These are phyloP conservation scores for Drosophila prosaltans DNA, from an alignment of 1,140 invertebrate species.

Conservation along the genomic window DNA sequence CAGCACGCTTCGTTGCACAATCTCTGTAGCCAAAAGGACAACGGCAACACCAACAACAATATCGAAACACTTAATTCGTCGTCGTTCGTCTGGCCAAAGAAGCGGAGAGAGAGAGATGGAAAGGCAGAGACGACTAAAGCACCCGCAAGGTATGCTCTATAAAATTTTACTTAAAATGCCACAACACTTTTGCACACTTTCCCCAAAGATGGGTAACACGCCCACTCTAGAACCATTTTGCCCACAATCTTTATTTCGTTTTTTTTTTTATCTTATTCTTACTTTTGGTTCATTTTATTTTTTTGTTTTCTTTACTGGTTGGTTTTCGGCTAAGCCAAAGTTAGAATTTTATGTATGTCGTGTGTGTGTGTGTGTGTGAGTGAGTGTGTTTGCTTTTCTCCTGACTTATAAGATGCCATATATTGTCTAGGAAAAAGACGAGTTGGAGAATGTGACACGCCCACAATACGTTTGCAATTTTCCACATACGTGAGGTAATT, in stretches of 20 bases:
- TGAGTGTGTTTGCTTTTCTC: conserved; percentile 58
- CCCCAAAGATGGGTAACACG: conserved; percentile 36
- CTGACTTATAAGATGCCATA: conserved; percentile 79
- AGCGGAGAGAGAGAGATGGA: background rate
- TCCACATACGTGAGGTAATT: conserved; percentile 78
- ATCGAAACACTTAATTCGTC: conserved; percentile 70
- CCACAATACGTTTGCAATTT: conserved; percentile 77
- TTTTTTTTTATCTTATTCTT: background rate
- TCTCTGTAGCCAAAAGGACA: conserved; percentile 20
- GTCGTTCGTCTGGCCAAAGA: conserved; percentile 41
- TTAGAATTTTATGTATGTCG: conserved; percentile 45
- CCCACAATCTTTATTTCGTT: conserved; percentile 38
- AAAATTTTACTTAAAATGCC: conserved; percentile 78
- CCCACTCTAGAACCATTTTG: conserved; percentile 49
- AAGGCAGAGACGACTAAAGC: conserved; percentile 13
- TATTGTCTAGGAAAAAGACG: conserved; percentile 50
- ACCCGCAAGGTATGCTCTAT: conserved; percentile 72
- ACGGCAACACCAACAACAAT: conserved; percentile 50
- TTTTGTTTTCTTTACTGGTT: no score
- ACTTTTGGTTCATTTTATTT: background rate
- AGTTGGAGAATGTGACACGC: conserved; percentile 45
- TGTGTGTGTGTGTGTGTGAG: conserved; percentile 48
- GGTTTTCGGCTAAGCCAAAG: conserved; percentile 41
- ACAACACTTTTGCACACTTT: conserved; percentile 53
- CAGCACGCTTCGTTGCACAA: conserved; percentile 61